A percentile compares a stretch with the other conserved stretches of the same genome.
These are phyloP conservation scores for Enteromius radiatus DNA, from an alignment of 2,797 vertebrate species.

Conservation along the genomic window DNA sequence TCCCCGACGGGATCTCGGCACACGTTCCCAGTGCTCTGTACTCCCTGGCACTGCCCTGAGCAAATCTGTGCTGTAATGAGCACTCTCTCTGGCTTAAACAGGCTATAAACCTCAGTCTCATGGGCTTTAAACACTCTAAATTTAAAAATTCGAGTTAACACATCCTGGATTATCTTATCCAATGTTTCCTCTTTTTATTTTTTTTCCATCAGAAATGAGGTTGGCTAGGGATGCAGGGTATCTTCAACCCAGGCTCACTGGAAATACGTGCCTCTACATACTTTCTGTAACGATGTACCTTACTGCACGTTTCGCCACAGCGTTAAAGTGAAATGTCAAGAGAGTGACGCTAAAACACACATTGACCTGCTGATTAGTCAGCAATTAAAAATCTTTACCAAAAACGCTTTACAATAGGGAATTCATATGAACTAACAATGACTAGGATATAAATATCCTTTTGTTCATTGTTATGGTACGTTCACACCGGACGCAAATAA, in stretches of 20 bases:
- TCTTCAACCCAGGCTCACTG: neutral
- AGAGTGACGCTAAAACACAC: no score
- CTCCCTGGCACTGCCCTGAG: conserved; percentile 35
- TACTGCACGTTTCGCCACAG: no score
- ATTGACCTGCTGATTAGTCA: neutral
- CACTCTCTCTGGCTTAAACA: neutral
- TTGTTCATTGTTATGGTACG: neutral
- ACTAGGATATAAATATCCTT: neutral
- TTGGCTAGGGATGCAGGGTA: neutral
- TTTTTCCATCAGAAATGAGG: neutral
- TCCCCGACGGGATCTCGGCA: neutral
- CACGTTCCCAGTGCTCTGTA: neutral
- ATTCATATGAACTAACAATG: neutral
- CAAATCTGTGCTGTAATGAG: conserved; percentile 25
- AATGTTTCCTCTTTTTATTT: neutral
- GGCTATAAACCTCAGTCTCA: neutral
- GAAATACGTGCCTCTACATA: no score
- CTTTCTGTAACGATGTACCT: no score
- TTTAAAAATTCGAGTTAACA: neutral
- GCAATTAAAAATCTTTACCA: neutral
- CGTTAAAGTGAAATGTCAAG: no score
- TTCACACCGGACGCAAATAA: no score
- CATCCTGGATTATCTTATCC: neutral
- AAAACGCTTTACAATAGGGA: neutral
- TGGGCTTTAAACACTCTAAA: neutral